Base-by-base conservation (phyloP, 2,113 vertebrate species). In the Albula glossodonta region DNA sequence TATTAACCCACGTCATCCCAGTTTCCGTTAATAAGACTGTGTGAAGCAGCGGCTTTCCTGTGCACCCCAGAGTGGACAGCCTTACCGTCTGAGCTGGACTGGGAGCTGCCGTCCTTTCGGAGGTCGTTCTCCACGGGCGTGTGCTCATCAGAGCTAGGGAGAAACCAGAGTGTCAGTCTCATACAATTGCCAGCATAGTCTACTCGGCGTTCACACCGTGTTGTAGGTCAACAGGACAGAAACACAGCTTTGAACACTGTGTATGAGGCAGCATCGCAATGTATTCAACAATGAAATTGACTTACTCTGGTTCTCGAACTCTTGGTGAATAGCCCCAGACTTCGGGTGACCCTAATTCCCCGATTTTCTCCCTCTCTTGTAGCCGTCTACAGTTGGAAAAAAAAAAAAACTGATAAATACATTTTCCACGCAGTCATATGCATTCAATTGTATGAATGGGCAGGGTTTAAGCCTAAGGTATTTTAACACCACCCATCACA, bases 311-410 rank as follows among this genome's bases (percentile, higher is more conserved):
- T 88, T 99, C 98, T 84, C 97, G 96, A 87, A 98, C 96, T 94
- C 97, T 97, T 7, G 98, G 98, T 2, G 98, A 99, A 92, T 98
- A 95, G 51, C 98, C 98, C 98, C 98, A 99, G 81, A 99, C 96
- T 93, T 99, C 98, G 83, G 98, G 97, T 84, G 96, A 98, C 5
- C 98, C 98, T 0, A 97, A 85, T 90, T 99, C 98, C 82, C 97
- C 98, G 56, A 99, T 98, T 77, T 97, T 92, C 74, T 99, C 97
- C 80, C 98, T 96, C 85, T 99, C 98, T 74, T 97, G 97, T 80
- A 99, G 92, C 10, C 98, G 96, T 91, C 98, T 99, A 83, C 88
- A 15, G 77, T 92, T 0, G 63, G 8, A 2, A 87, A 88, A 80
- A 88, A n/a, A n/a, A n/a, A 63, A 15, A 41, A 25, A 13, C 12